Conservation (phyloP, 2,113 vertebrate genomes). For the Ploceus nigricollis region DNA sequence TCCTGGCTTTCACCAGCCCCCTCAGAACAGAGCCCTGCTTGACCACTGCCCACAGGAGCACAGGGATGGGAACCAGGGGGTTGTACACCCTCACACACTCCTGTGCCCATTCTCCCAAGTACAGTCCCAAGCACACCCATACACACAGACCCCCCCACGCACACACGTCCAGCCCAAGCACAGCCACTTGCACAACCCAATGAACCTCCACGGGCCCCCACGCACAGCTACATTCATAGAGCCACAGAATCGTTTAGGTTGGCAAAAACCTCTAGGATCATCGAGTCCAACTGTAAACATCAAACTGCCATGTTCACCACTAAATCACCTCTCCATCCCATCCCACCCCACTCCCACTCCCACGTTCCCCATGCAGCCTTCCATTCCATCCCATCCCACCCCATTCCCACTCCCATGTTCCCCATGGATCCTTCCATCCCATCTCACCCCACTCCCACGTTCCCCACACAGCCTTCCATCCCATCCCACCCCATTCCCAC, state of each 20-base stretch:
- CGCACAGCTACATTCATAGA: neutral
- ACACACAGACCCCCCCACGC: fast-evolving
- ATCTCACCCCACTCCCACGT: neutral
- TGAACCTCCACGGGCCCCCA: neutral
- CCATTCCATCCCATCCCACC: too few relatives aligned
- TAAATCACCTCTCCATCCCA: neutral
- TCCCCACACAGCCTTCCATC: neutral
- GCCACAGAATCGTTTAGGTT: neutral
- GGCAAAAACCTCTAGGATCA: neutral
- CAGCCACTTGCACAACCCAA: neutral
- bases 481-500: neutral
- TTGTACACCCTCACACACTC: neutral
- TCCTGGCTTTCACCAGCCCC: neutral
- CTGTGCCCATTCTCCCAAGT: neutral
- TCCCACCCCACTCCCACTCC: neutral
- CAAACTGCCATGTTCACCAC: neutral
- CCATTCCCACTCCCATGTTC: too few relatives aligned
- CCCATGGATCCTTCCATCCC: too few relatives aligned
- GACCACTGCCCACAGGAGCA: neutral
- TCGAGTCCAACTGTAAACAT: neutral
- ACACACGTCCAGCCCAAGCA: neutral
- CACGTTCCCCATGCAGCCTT: too few relatives aligned
- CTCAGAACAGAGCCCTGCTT: neutral
- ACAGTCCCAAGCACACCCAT: neutral
- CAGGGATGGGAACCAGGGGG: fast-evolving